phyloP scores from a whole-genome alignment of 2,797 vertebrate species.

The Cercopithecus hamlyni region DNA sequence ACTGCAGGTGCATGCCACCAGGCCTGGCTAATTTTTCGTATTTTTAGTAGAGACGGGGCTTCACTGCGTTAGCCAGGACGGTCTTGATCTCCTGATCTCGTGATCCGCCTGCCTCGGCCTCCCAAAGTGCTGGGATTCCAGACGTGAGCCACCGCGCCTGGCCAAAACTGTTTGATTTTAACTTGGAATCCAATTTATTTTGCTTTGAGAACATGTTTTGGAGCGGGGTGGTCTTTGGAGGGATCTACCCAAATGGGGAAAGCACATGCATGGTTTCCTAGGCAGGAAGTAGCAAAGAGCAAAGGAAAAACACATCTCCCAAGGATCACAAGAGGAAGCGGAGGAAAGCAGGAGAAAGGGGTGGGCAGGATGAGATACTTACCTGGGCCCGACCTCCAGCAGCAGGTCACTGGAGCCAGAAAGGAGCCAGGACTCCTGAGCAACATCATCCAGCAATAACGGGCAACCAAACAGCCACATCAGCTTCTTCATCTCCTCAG shows the following conservation, averaged over 20 bases:
- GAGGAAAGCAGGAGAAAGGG: background rate
- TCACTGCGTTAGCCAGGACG: too few relatives aligned
- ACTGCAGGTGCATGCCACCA: too few relatives aligned
- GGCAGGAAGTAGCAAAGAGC: background rate
- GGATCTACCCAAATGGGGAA: background rate
- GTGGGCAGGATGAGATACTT: background rate
- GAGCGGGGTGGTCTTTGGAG: background rate
- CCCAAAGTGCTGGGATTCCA: too few relatives aligned
- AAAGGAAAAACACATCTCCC: background rate
- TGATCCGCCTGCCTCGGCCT: too few relatives aligned
- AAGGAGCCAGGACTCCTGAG: slow-evolving; percentile 85
- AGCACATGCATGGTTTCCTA: background rate
- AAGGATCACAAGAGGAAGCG: background rate
- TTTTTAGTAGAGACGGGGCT: too few relatives aligned
- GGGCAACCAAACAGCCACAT: slow-evolving; percentile 91
- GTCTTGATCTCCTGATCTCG: too few relatives aligned
- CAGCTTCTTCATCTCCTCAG: slow-evolving; percentile 86
- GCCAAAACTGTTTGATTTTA: background rate
- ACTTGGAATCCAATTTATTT: background rate
- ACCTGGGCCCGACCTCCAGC: slow-evolving; percentile 94
- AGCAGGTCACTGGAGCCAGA: slow-evolving; percentile 84
- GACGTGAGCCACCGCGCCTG: accelerated
- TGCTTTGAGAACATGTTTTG: background rate
- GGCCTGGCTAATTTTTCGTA: too few relatives aligned
- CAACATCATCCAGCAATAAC: slow-evolving; percentile 84